A percentile compares a stretch with the other conserved stretches of the same genome.
Conservation (phyloP, 2,888 invertebrate genomes). For the Stenoptilia bipunctidactyla region DNA sequence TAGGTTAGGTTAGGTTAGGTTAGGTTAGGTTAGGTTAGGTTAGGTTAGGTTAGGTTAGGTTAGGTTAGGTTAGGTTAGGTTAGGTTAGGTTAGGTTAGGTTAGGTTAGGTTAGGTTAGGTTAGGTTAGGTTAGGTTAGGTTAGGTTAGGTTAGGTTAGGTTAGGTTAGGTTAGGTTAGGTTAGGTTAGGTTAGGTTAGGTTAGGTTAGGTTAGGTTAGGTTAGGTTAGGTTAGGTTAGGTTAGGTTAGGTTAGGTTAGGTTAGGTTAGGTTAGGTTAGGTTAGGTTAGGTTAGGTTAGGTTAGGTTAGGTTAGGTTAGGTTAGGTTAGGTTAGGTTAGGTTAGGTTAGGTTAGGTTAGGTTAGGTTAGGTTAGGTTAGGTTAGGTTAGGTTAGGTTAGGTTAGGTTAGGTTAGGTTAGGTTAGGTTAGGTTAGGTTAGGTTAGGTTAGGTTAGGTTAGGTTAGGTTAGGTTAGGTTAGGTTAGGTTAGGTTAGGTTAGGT, state of each 20-base stretch:
- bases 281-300: conserved; percentile 17
- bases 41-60: conserved; percentile 16
- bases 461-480: conserved; percentile 7
- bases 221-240: conserved; percentile 17
- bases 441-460: conserved; percentile 7
- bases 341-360: conserved; percentile 17
- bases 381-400: conserved; percentile 14
- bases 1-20: conserved; percentile 16
- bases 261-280: conserved; percentile 17
- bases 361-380: conserved; percentile 14
- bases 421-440: conserved; percentile 7
- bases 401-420: conserved; percentile 7
- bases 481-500: conserved; percentile 7
- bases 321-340: conserved; percentile 17
- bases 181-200: conserved; percentile 18
- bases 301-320: conserved; percentile 18
- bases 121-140: conserved; percentile 18
- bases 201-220: conserved; percentile 17
- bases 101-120: conserved; percentile 17
- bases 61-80: conserved; percentile 17
- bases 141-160: conserved; percentile 18
- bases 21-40: conserved; percentile 16
- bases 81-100: conserved; percentile 17
- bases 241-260: conserved; percentile 16
- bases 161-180: conserved; percentile 20